phyloP scores from a whole-genome alignment of 2,797 vertebrate species.

The Syngnathus acus region DNA sequence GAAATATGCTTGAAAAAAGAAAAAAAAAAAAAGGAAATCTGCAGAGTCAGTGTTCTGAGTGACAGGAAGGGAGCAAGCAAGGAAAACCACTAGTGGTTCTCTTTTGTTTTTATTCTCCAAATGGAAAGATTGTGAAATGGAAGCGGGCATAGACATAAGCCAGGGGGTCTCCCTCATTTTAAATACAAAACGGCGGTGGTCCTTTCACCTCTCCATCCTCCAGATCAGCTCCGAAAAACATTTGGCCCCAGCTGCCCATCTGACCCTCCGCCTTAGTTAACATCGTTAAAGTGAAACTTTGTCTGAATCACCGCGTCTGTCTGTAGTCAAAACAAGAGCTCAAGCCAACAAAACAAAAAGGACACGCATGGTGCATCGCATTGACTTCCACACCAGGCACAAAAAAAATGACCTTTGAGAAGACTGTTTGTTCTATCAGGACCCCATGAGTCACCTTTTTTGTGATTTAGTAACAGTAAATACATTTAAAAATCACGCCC shows the following conservation, averaged over 20 bases:
- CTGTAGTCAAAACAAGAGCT: conserved; percentile 19
- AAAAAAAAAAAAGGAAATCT: conserved; percentile 8
- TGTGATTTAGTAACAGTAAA: conserved; percentile 20
- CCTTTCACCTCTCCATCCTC: conserved; percentile 32
- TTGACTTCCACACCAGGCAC: neutral
- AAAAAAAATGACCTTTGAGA: conserved; percentile 3
- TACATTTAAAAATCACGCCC: conserved; percentile 11
- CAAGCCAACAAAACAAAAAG: neutral
- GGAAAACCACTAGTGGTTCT: conserved; percentile 25
- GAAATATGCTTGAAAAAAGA: neutral
- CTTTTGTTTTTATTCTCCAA: conserved; percentile 7
- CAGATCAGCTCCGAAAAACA: conserved; percentile 48
- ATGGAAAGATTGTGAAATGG: conserved; percentile 21
- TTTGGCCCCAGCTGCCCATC: conserved; percentile 46
- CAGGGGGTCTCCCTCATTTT: conserved; percentile 2
- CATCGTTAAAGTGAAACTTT: conserved; percentile 29
- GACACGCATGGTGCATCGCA: neutral
- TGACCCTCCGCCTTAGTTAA: conserved; percentile 29
- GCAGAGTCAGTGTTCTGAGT: conserved; percentile 30
- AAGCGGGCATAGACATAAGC: conserved; percentile 12
- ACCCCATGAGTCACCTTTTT: conserved; percentile 12
- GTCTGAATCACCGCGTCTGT: conserved; percentile 26
- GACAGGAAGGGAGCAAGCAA: conserved; percentile 33
- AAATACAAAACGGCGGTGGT: neutral
- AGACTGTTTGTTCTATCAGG: neutral